These are phyloP conservation scores for Pomatostomus ruficeps DNA, from an alignment of 2,113 vertebrate genomes.

Conservation along the genomic window DNA sequence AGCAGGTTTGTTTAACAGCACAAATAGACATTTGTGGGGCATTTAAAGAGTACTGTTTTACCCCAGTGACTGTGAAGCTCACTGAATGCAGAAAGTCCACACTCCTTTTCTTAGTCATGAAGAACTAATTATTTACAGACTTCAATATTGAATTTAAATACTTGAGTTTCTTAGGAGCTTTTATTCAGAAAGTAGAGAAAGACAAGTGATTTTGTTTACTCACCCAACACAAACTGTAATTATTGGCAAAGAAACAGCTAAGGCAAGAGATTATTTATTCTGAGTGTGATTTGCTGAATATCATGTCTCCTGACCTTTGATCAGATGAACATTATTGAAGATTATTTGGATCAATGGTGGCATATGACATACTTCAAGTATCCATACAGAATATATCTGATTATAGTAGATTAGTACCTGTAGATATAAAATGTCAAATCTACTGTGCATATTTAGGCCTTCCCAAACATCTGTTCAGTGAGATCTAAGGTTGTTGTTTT, in stretches of 20 bases:
- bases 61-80: neutral
- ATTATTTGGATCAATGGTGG: slow-evolving; percentile 38
- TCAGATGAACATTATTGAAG: neutral
- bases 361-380: slow-evolving; percentile 32
- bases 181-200: neutral
- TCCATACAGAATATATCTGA: slow-evolving; percentile 22
- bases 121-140: neutral
- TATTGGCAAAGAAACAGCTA: neutral
- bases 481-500: neutral
- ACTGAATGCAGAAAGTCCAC: neutral
- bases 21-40: neutral
- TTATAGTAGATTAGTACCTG: slow-evolving; percentile 53
- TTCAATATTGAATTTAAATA: neutral
- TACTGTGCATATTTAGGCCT: neutral
- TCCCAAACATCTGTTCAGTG: slow-evolving; percentile 23
- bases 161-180: neutral
- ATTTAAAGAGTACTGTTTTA: neutral
- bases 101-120: neutral
- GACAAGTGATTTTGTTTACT: neutral
- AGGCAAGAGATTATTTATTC: neutral
- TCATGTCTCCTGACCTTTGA: neutral
- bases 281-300: neutral
- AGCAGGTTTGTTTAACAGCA: neutral
- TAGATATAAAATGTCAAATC: slow-evolving; percentile 32
- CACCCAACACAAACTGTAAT: neutral